Evolutionary conservation across 2,113 vertebrate genomes (phyloP), one percentile per base, ranked within the genome.

Genomic region (Micronisus gabar): DNA sequence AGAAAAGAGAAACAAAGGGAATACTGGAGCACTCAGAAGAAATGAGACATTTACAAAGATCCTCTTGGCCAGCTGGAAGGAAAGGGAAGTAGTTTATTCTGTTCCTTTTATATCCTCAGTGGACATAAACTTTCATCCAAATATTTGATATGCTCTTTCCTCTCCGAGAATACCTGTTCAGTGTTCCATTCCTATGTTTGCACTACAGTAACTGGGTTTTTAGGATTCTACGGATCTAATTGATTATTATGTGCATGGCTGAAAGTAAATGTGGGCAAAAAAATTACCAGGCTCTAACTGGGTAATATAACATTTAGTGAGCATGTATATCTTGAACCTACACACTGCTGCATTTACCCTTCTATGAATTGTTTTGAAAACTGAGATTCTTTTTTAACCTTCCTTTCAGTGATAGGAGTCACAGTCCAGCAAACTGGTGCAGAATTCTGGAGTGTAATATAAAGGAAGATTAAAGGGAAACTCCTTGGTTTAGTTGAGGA

Each of bases 131-230:
- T 47, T 94, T 81, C 81, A 88, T 87, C 63, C 38, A 95, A 91
- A 93, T 93, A 89, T 95, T 93, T 96, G 56, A 81, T 89, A 85
- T 79, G 29, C 76, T 72, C 94, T 94, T 96, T 96, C 86, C 72
- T 91, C 65, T 95, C 83, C 68, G 55, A 84, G 63, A 83, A 90
- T 91, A 81, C 68, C 76, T 94, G 59, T 67, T 89, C 83, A 55
- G 3, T n/a, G 52, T 86, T 86, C 26, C 16, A 16, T 81, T 94
- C 59, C 41, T 62, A 59, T 48, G 55, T 84, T 89, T 94, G 81
- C 21, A 79, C 10, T 81, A 59, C 14, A 76, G 18, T 40, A 80
- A 76, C 75, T 67, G n/a, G 1, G 5, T 7, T 78, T 84, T 91
- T 81, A 87, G 65, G 47, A 59, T 74, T 74, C 72, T 74, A 5